Evolutionary conservation across 2,888 invertebrate genomes (phyloP).

Genomic region (Litoditis marina): DNA sequence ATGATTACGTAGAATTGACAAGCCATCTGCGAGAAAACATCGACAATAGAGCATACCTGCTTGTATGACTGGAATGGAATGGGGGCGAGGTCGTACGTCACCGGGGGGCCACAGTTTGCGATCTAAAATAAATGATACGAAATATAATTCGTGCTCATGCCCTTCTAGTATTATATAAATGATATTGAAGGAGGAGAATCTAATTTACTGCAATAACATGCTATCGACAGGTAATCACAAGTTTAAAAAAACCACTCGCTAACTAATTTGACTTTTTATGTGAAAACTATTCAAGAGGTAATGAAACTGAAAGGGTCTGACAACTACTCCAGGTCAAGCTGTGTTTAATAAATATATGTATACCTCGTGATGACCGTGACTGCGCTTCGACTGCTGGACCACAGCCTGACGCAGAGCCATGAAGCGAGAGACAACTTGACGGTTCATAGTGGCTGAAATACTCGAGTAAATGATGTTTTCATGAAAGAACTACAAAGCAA

Average conservation of each 20-base stretch:
- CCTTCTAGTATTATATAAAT: too few relatives aligned
- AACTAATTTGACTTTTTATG: background rate
- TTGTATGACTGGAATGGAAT: conserved; percentile 50
- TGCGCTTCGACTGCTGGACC: conserved; percentile 27
- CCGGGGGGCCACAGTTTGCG: conserved; percentile 49
- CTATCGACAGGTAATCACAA: background rate
- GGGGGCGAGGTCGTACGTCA: conserved; percentile 48
- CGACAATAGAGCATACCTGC: too few relatives aligned
- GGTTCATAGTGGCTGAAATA: conserved; percentile 38
- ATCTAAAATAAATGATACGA: conserved; percentile 23
- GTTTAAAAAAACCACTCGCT: background rate
- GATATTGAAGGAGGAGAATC: too few relatives aligned
- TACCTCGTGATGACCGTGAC: conserved; percentile 35
- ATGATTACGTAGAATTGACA: too few relatives aligned
- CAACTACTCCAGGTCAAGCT: background rate
- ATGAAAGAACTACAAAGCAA: background rate
- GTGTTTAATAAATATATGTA: background rate
- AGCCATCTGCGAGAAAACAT: too few relatives aligned
- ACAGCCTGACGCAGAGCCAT: conserved; percentile 39
- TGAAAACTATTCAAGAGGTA: background rate
- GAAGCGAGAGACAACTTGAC: conserved; percentile 34
- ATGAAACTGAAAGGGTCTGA: too few relatives aligned
- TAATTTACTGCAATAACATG: too few relatives aligned
- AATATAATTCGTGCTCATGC: too few relatives aligned
- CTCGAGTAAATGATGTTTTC: conserved; percentile 3